These are phyloP conservation scores for Formica selysi DNA, from an alignment of 1,140 invertebrate genomes.

Conservation along the genomic window DNA sequence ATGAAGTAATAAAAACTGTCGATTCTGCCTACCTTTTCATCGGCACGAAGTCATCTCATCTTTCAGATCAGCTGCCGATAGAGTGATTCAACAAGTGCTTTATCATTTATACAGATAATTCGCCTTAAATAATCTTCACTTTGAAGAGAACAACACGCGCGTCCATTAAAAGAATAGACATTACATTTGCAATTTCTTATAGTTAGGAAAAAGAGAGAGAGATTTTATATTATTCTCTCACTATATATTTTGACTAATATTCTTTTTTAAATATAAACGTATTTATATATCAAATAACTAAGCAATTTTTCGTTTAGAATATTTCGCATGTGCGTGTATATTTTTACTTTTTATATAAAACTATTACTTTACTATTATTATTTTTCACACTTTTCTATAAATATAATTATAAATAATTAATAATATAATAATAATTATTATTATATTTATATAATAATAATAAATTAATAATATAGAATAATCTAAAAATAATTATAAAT, in stretches of 20 bases:
- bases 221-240: neutral
- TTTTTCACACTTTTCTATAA: neutral
- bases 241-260: neutral
- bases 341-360: neutral
- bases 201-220: neutral
- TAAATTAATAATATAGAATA: too few relatives aligned
- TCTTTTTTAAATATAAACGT: neutral
- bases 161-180: neutral
- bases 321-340: neutral
- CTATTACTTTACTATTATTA: neutral
- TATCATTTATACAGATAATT: conserved; percentile 48
- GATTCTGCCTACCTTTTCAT: conserved; percentile 76
- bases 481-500: neutral
- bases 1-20: conserved; percentile 64
- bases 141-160: conserved; percentile 37
- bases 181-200: neutral
- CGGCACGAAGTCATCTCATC: conserved; percentile 53
- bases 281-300: neutral
- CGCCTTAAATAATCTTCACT: conserved; percentile 34
- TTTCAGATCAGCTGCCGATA: conserved; percentile 48
- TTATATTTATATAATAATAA: too few relatives aligned
- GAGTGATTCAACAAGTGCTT: conserved; percentile 57
- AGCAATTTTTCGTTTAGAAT: neutral
- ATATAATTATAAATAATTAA: too few relatives aligned
- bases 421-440: too few relatives aligned